A percentile compares a stretch with the other conserved stretches of the same genome.
Conservation (phyloP, 2,113 vertebrate genomes). For the Chrysochloris asiatica region DNA sequence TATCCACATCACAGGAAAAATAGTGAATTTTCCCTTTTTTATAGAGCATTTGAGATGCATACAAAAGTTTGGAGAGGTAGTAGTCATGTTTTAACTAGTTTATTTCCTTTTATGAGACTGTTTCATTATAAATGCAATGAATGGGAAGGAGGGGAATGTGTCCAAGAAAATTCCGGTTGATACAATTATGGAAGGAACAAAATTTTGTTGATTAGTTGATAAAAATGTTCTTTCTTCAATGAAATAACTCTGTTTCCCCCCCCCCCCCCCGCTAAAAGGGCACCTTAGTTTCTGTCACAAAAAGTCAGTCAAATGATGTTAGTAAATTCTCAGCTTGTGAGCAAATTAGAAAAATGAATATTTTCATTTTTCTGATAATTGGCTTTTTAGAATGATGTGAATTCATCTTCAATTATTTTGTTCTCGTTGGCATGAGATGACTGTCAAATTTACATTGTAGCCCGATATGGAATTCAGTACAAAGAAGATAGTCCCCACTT, state of each 20-base stretch:
- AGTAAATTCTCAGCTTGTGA: conserved; percentile 62
- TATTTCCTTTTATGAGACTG: not conserved
- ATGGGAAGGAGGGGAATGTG: not conserved
- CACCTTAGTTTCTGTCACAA: not conserved
- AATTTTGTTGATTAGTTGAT: not conserved
- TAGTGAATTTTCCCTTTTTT: conserved; percentile 56
- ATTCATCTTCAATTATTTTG: conserved; percentile 41
- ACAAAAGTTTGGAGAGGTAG: conserved; percentile 10
- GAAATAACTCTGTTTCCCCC: conserved; percentile 30
- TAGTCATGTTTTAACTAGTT: not conserved
- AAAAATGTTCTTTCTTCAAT: not conserved
- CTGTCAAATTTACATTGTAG: not conserved
- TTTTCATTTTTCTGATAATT: conserved; percentile 14
- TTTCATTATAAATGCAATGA: not conserved
- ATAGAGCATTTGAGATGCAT: conserved; percentile 13
- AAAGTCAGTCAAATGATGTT: conserved; percentile 44
- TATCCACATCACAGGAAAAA: conserved; percentile 55
- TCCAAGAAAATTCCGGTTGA: not conserved
- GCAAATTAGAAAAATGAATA: conserved; percentile 53
- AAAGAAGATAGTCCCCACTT: not conserved
- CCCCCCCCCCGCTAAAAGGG: no score
- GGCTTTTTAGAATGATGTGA: not conserved
- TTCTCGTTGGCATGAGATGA: not conserved
- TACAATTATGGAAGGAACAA: not conserved
- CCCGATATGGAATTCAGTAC: not conserved